A percentile compares a stretch with the other conserved stretches of the same genome.
These are phyloP conservation scores for Eulacestoma nigropectus DNA, from an alignment of 2,113 vertebrate genomes.

Conservation along the genomic window DNA sequence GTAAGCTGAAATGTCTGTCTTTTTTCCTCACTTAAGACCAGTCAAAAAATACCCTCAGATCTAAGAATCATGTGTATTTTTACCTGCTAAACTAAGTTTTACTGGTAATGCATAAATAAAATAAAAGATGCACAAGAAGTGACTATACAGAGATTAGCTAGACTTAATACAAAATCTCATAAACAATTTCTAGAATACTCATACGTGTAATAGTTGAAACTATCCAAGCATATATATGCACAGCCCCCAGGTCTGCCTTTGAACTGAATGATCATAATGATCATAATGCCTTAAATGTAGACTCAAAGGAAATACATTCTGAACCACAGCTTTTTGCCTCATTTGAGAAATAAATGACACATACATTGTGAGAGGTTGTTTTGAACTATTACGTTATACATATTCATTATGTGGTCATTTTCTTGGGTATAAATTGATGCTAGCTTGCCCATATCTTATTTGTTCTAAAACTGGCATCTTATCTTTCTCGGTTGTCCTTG, in stretches of 20 bases:
- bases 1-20: background rate
- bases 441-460: background rate
- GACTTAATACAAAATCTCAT: background rate
- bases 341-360: constrained; percentile 24
- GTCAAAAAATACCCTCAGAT: background rate
- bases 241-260: background rate
- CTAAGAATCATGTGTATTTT: background rate
- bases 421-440: background rate
- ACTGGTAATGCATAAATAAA: background rate
- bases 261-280: background rate
- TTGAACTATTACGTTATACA: background rate
- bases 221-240: background rate
- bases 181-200: background rate
- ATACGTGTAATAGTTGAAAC: background rate
- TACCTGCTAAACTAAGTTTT: background rate
- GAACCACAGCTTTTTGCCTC: background rate
- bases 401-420: background rate
- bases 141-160: background rate
- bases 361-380: background rate
- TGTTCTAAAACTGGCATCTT: background rate
- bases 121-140: background rate
- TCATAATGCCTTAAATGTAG: background rate
- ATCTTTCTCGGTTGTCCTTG: background rate
- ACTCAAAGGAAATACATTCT: background rate
- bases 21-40: background rate